phyloP scores from a whole-genome alignment of 2,797 vertebrate species.

The Coccyzus lansbergi region DNA sequence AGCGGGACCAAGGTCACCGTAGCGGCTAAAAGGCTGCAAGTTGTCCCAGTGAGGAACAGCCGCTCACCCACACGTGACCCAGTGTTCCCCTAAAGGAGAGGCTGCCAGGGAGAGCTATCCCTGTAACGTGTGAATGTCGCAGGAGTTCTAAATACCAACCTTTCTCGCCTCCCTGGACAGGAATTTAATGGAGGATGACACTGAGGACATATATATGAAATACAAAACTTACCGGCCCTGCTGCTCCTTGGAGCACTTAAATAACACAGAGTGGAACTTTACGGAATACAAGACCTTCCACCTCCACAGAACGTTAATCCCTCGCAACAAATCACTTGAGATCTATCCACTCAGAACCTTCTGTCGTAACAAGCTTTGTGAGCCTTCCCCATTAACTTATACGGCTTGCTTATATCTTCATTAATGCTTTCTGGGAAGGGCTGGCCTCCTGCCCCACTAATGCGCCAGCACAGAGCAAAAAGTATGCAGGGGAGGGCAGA shows the following conservation, averaged over 20 bases:
- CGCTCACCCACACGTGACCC: not conserved
- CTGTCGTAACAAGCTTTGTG: not conserved
- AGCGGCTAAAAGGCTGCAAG: not conserved
- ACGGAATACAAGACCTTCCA: not conserved
- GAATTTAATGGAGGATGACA: not conserved
- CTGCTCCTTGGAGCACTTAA: not conserved
- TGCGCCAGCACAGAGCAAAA: not conserved
- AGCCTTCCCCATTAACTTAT: not conserved
- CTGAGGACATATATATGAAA: not conserved
- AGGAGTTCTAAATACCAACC: not conserved
- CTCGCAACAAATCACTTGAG: constrained; percentile 7
- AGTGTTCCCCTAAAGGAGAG: not conserved
- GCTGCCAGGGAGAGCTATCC: not conserved
- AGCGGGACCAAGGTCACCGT: not conserved
- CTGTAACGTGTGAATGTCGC: not conserved
- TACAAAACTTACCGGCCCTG: not conserved
- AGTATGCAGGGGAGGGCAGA: not conserved
- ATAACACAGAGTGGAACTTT: not conserved
- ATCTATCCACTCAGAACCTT: constrained; percentile 18
- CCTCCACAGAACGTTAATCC: constrained; percentile 11
- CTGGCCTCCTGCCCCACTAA: not conserved
- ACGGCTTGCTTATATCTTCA: not conserved
- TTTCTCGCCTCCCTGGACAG: not conserved
- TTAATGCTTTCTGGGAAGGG: constrained; percentile 12
- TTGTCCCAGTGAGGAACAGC: not conserved